These are phyloP conservation scores for Gisinianus flammeolus DNA, from an alignment of 2,888 invertebrate genomes.

Conservation along the genomic window DNA sequence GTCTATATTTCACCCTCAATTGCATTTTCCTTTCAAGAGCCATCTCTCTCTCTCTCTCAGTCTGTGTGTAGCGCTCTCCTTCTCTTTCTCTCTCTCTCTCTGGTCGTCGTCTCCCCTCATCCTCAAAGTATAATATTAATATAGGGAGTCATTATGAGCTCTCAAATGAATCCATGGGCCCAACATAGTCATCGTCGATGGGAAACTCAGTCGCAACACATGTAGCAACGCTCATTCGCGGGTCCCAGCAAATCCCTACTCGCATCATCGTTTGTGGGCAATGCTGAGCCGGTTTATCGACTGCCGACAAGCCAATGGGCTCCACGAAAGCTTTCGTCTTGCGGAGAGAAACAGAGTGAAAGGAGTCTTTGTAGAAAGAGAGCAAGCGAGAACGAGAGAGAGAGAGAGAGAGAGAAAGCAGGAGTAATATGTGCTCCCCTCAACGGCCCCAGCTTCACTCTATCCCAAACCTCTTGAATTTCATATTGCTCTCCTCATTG, in stretches of 20 bases:
- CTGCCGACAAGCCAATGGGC: conserved; percentile 58
- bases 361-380: conserved; percentile 16
- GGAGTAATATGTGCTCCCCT: conserved; percentile 32
- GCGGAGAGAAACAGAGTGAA: conserved; percentile 31
- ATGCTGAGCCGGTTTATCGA: conserved; percentile 53
- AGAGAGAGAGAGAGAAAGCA: conserved; percentile 7
- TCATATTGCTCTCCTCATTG: conserved; percentile 47
- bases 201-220: conserved; percentile 55
- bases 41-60: conserved; percentile 14
- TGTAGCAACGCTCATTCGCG: conserved; percentile 59
- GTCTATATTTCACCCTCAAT: conserved; percentile 59
- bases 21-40: conserved; percentile 51
- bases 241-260: conserved; percentile 57
- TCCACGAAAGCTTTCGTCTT: conserved; percentile 53
- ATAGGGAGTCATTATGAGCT: conserved; percentile 59
- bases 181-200: conserved; percentile 35
- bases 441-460: conserved; percentile 8
- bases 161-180: conserved; percentile 59
- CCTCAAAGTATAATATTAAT: conserved; percentile 53
- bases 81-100: not conserved
- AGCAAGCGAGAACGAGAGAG: conserved; percentile 3
- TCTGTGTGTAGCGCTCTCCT: not conserved
- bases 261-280: conserved; percentile 55
- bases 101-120: conserved; percentile 18
- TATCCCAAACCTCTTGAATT: conserved; percentile 49